Percentiles rank a stretch among this genome's conserved stretches.
These are phyloP conservation scores for Psettodes erumei DNA, from an alignment of 2,113 vertebrate species.

Conservation along the genomic window DNA sequence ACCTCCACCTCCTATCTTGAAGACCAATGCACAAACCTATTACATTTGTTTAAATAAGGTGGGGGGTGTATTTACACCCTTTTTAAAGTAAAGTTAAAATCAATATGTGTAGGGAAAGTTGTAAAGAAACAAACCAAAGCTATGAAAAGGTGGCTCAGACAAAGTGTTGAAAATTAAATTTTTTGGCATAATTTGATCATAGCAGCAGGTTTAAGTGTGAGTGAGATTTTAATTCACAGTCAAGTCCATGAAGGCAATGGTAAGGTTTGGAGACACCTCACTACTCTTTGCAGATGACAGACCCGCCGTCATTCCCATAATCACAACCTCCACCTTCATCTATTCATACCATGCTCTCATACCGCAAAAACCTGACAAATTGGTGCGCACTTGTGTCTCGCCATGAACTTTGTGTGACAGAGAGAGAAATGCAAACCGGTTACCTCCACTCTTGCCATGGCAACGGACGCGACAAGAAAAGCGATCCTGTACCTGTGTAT, in stretches of 20 bases:
- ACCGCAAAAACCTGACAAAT: slow-evolving; percentile 44
- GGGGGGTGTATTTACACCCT: neutral
- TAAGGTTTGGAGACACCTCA: neutral
- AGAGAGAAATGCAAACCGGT: slow-evolving; percentile 82
- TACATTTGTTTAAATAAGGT: slow-evolving; percentile 18
- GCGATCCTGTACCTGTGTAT: slow-evolving; percentile 86
- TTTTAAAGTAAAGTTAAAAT: slow-evolving; percentile 18
- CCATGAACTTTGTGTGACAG: slow-evolving; percentile 86
- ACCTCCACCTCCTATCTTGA: slow-evolving; percentile 46
- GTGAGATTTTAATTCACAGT: slow-evolving; percentile 19
- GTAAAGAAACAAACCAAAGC: neutral
- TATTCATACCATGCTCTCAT: slow-evolving; percentile 11
- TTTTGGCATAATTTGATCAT: neutral
- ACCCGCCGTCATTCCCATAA: slow-evolving; percentile 14
- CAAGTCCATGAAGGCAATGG: neutral
- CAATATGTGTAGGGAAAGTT: neutral
- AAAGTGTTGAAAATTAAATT: neutral
- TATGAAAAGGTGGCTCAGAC: neutral
- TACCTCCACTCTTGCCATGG: slow-evolving; percentile 82
- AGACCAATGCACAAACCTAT: slow-evolving; percentile 36
- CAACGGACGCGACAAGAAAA: slow-evolving; percentile 86
- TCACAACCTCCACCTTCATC: slow-evolving; percentile 23
- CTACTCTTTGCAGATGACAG: neutral
- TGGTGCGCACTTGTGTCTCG: slow-evolving; percentile 77
- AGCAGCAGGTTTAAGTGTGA: slow-evolving; percentile 15